Percentiles rank a stretch among this genome's conserved stretches.
Conservation (phyloP, 2,113 vertebrate genomes). For the Osmerus eperlanus region DNA sequence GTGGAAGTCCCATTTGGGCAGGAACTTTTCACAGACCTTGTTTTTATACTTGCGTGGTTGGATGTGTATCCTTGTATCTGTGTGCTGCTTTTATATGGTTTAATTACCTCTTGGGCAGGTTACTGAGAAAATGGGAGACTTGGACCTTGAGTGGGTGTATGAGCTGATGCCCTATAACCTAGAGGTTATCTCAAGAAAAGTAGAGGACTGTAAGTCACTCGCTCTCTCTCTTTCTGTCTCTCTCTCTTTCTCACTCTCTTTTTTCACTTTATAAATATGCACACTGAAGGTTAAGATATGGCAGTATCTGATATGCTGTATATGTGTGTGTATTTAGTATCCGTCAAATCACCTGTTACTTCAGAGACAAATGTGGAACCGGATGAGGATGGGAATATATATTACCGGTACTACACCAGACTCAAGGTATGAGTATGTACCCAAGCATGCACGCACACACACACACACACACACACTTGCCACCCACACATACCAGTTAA, state of each 20-base stretch:
- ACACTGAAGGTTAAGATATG: no score
- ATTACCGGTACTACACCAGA: neutral
- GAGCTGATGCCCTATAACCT: neutral
- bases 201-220: neutral
- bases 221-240: neutral
- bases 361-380: neutral
- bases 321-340: neutral
- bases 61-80: neutral
- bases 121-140: neutral
- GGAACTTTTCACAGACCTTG: neutral
- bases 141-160: constrained; percentile 4
- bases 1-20: neutral
- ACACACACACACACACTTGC: neutral
- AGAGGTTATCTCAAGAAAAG: neutral
- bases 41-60: neutral
- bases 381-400: neutral
- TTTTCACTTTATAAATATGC: neutral
- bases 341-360: neutral
- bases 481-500: neutral
- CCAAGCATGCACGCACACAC: neutral
- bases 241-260: no score
- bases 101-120: neutral
- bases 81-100: neutral
- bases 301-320: no score
- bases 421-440: constrained; percentile 30